Evolutionary conservation across 2,113 vertebrate genomes (phyloP), one percentile per base, ranked within the genome.

Genomic region (Phocoena phocoena): DNA sequence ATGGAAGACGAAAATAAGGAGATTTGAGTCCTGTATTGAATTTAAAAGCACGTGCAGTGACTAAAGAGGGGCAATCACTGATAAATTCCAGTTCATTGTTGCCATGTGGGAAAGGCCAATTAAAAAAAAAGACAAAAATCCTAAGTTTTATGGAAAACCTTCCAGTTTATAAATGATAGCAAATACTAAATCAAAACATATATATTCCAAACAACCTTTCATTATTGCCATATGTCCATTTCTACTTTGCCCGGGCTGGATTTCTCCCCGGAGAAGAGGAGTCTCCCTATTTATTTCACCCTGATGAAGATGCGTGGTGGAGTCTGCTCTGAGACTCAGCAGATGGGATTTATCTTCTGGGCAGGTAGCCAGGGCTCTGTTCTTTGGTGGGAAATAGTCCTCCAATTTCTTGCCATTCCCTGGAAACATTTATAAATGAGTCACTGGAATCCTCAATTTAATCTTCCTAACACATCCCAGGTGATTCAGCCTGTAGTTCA

Each of bases 351-450:
- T 86, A 60, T 91, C 76, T 96, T 85, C 90, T 88, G 62, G 97
- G 97, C 70, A 55, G 80, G 50, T 62, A 2, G 96, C 96, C 97
- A 97, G 96, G n/a, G 26, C 63, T 96, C 94, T 90, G 95, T 95
- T 96, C 86, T 97, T 97, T 96, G 96, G 97, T 97, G 97, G 96
- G 90, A 98, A 97, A 90, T 84, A 80, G 80, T 38, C 89, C 92
- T 97, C 70, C 90, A 77, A 50, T 90, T 98, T 97, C 83, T 97
- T 97, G 82, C 47, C 26, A 74, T 98, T 98, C 98, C 68, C 81
- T 98, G 98, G 80, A 97, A 97, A 98, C 96, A 97, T 98, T 98
- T 98, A 98, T 97, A 98, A 97, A 94, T 97, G 88, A 96, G 97
- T 98, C 98, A 98, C 96, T 96, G 90, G 97, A 98, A 98, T 98